phyloP scores from a whole-genome alignment of 37 sponge, comb jelly and placozoan genomes.

The Haliclona indistincta region DNA sequence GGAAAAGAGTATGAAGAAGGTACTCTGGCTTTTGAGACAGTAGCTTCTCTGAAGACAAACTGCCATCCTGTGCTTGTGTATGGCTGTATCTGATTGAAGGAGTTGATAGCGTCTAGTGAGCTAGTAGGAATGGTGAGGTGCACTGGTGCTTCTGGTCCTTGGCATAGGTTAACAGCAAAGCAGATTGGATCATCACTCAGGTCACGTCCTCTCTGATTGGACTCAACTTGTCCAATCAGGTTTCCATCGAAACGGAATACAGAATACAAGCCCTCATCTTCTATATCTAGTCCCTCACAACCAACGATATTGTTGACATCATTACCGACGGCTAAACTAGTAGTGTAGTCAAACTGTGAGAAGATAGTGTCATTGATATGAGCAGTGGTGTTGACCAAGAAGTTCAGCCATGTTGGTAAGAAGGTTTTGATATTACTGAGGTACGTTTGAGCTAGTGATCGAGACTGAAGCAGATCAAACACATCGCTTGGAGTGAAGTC shows the following conservation, averaged over 20 bases:
- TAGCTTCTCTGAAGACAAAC: neutral
- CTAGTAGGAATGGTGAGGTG: neutral
- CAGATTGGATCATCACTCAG: constrained; percentile 18
- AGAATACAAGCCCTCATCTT: constrained; percentile 9
- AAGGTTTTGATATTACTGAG: neutral
- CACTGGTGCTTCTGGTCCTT: constrained; percentile 18
- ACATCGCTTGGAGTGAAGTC: constrained; percentile 3
- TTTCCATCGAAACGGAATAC: constrained; percentile 1
- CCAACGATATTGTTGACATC: neutral
- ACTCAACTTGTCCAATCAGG: neutral
- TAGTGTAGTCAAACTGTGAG: neutral
- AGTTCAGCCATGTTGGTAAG: constrained; percentile 26
- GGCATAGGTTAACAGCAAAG: constrained; percentile 39
- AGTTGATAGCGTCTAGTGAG: neutral
- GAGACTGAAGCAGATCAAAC: constrained; percentile 1
- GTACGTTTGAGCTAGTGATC: constrained; percentile 28
- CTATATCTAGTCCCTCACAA: constrained; percentile 7
- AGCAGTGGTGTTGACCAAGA: neutral
- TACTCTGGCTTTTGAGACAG: neutral
- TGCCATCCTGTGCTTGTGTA: constrained; percentile 6
- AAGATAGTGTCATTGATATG: neutral
- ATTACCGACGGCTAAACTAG: neutral
- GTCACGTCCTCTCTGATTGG: too few relatives aligned
- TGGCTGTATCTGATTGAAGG: neutral
- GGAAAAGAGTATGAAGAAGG: neutral